A percentile compares a stretch with the other conserved stretches of the same genome.
These are phyloP conservation scores for Pseudocheirus occidentalis DNA, from an alignment of 2,797 vertebrate species.

Conservation along the genomic window DNA sequence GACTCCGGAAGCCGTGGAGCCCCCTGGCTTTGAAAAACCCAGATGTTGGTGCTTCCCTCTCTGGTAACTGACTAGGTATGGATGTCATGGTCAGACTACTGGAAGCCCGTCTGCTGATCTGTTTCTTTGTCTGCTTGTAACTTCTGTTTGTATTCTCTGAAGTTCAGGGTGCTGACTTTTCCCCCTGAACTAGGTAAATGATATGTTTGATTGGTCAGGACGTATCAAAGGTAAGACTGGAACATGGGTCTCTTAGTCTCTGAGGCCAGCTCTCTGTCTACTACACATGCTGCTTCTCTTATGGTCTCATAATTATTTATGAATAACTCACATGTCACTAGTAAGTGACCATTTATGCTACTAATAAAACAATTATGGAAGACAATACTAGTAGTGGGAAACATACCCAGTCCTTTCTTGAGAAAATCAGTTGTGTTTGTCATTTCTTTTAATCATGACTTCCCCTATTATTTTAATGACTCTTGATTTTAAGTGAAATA, in stretches of 20 bases:
- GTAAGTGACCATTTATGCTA: neutral
- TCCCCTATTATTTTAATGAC: slow-evolving; percentile 25
- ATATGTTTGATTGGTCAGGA: too few relatives aligned
- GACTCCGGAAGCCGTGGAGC: too few relatives aligned
- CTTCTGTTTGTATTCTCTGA: too few relatives aligned
- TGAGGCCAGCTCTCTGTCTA: neutral
- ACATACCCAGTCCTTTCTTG: neutral
- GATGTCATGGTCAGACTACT: too few relatives aligned
- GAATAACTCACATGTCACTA: neutral
- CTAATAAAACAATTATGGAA: neutral
- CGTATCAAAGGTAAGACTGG: neutral
- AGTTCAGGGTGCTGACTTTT: too few relatives aligned
- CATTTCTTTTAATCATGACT: slow-evolving; percentile 9
- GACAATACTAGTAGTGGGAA: neutral
- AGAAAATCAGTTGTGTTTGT: neutral
- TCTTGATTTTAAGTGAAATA: slow-evolving; percentile 23
- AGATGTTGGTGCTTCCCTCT: too few relatives aligned
- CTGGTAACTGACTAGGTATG: too few relatives aligned
- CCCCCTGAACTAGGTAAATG: too few relatives aligned
- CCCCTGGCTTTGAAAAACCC: too few relatives aligned
- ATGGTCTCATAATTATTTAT: neutral
- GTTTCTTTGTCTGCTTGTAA: too few relatives aligned
- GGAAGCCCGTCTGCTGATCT: too few relatives aligned
- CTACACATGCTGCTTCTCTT: neutral
- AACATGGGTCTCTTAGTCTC: neutral